These are phyloP conservation scores for Siniperca scherzeri DNA, from an alignment of 2,797 vertebrate species.

Conservation along the genomic window DNA sequence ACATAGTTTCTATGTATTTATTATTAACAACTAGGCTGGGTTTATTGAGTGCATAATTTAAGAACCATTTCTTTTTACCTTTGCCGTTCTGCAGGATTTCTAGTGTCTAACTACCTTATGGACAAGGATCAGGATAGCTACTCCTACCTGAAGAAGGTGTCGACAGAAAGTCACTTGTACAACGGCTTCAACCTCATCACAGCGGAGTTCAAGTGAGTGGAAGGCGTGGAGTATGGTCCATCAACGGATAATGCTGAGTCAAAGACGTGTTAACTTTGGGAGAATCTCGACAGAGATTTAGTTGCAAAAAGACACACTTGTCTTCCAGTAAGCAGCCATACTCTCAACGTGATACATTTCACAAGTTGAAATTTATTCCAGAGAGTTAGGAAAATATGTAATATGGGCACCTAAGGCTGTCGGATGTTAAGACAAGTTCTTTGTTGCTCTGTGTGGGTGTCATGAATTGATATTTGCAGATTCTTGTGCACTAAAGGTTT, in stretches of 20 bases:
- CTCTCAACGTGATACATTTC: neutral
- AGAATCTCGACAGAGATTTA: neutral
- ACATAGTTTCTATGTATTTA: neutral
- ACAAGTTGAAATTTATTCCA: slow-evolving; percentile 21
- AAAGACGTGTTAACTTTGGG: neutral
- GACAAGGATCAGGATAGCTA: slow-evolving; percentile 90
- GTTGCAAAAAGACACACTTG: neutral
- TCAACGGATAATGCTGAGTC: neutral
- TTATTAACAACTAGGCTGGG: neutral
- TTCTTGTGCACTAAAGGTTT: slow-evolving; percentile 21
- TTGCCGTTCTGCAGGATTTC: slow-evolving; percentile 84
- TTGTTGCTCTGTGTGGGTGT: slow-evolving; percentile 28
- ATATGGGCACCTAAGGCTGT: neutral
- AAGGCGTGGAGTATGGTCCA: slow-evolving; percentile 3
- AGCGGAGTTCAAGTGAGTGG: slow-evolving; percentile 95
- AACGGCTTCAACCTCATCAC: slow-evolving; percentile 98
- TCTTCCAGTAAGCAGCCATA: neutral
- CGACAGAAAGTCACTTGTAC: slow-evolving; percentile 92
- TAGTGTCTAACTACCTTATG: slow-evolving; percentile 94
- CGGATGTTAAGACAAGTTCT: slow-evolving; percentile 6
- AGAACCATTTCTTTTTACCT: neutral
- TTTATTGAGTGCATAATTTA: neutral
- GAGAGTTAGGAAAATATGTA: neutral
- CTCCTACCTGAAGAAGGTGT: slow-evolving; percentile 95
- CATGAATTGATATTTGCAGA: slow-evolving; percentile 13